Conservation (phyloP, 2,113 vertebrate species). For the Atrichornis clamosus region DNA sequence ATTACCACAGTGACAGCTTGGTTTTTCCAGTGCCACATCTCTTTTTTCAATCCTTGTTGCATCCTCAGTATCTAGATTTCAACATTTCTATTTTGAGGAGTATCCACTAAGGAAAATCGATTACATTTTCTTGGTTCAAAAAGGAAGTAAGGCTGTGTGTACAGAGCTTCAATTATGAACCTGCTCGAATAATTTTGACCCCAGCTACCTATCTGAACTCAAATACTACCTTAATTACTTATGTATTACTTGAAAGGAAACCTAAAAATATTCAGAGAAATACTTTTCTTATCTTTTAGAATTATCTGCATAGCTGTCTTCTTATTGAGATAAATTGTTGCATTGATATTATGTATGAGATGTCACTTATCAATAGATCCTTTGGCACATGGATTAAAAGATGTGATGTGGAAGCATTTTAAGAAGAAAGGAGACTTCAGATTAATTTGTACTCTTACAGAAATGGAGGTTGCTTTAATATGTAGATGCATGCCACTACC, state of each 20-base stretch:
- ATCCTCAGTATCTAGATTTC: background rate
- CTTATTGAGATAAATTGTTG: background rate
- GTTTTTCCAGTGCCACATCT: background rate
- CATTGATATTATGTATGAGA: background rate
- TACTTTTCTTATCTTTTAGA: constrained; percentile 38
- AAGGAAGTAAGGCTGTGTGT: background rate
- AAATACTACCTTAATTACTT: constrained; percentile 4
- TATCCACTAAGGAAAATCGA: background rate
- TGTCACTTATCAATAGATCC: constrained; percentile 16
- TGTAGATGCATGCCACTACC: background rate
- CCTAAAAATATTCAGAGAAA: constrained; percentile 24
- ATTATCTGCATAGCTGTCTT: constrained; percentile 13
- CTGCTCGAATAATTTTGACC: background rate
- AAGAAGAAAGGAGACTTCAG: background rate
- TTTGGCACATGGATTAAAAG: constrained; percentile 23
- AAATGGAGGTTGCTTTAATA: background rate
- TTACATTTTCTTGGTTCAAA: background rate
- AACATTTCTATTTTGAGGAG: background rate
- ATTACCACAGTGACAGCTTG: background rate
- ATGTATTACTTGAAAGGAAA: constrained; percentile 18
- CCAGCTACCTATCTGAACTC: background rate
- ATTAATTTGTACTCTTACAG: background rate
- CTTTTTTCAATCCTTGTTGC: background rate
- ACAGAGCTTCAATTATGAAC: background rate
- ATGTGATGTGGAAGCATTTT: background rate